Evolutionary conservation across 2,888 invertebrate genomes (phyloP).

Genomic region (Anthophora plumipes): DNA sequence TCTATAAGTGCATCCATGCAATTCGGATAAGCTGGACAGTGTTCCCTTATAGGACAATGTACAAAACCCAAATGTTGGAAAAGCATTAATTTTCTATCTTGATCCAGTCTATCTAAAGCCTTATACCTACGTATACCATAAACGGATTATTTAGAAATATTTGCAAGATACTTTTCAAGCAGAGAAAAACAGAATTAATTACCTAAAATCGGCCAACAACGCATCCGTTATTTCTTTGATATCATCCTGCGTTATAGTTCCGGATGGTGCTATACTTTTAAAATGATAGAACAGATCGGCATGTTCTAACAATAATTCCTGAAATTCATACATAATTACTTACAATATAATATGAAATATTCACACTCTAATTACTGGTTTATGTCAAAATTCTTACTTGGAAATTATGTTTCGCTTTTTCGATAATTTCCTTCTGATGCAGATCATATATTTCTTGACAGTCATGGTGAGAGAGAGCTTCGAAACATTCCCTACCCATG

Average conservation of each 20-base stretch:
- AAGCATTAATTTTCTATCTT: slow-evolving; percentile 96
- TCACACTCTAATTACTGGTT: not conserved
- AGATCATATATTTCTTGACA: slow-evolving; percentile 96
- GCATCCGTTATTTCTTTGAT: slow-evolving; percentile 97
- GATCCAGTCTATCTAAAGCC: slow-evolving; percentile 96
- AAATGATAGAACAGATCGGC: slow-evolving; percentile 97
- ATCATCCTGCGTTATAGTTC: slow-evolving; percentile 96
- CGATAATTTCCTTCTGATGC: slow-evolving; percentile 95
- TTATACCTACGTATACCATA: slow-evolving; percentile 90
- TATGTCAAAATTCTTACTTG: slow-evolving; percentile 86
- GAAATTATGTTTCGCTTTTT: slow-evolving; percentile 95
- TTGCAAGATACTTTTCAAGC: not conserved
- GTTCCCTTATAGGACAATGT: slow-evolving; percentile 96
- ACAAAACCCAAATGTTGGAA: slow-evolving; percentile 98
- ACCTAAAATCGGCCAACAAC: slow-evolving; percentile 96
- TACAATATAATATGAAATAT: not conserved
- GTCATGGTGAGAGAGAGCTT: slow-evolving; percentile 95
- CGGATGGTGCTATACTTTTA: slow-evolving; percentile 94
- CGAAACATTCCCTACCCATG: slow-evolving; percentile 97
- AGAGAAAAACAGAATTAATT: slow-evolving; percentile 50
- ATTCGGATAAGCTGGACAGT: slow-evolving; percentile 95
- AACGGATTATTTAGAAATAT: slow-evolving; percentile 26
- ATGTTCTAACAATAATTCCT: slow-evolving; percentile 96
- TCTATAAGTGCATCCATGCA: slow-evolving; percentile 92
- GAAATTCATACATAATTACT: slow-evolving; percentile 8